These are phyloP conservation scores for Mustela erminea DNA, from an alignment of 2,797 vertebrate species.

Conservation along the genomic window DNA sequence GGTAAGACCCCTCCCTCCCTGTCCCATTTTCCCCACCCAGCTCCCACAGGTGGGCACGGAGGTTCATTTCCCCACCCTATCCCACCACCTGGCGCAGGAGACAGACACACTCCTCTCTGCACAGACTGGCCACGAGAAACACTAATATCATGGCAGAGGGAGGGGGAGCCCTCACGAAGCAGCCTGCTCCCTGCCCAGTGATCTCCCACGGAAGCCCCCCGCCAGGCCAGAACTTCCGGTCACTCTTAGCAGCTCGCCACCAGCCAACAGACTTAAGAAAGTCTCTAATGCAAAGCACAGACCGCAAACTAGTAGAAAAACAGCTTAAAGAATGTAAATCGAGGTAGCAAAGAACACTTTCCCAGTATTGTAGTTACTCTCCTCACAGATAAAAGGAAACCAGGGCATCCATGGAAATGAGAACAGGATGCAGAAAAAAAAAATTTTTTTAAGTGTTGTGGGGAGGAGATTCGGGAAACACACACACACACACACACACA, in stretches of 20 bases:
- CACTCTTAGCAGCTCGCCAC: not conserved
- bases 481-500: not conserved
- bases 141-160: accelerated
- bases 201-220: not conserved
- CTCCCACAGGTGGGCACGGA: not conserved
- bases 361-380: not conserved
- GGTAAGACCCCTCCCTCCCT: not conserved
- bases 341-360: not conserved
- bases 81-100: not conserved
- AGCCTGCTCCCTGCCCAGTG: not conserved
- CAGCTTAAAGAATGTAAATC: not conserved
- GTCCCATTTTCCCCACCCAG: not conserved
- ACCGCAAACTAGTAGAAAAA: not conserved
- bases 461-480: not conserved
- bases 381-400: not conserved
- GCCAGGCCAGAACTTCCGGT: not conserved
- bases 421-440: not conserved
- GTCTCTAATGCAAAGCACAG: not conserved
- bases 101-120: not conserved
- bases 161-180: too few relatives aligned
- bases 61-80: not conserved
- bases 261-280: not conserved
- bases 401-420: not conserved
- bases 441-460: not conserved
- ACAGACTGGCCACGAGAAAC: not conserved